Base-by-base conservation (phyloP, 2,888 invertebrate genomes). In the Troglohyphantes excavatus region DNA sequence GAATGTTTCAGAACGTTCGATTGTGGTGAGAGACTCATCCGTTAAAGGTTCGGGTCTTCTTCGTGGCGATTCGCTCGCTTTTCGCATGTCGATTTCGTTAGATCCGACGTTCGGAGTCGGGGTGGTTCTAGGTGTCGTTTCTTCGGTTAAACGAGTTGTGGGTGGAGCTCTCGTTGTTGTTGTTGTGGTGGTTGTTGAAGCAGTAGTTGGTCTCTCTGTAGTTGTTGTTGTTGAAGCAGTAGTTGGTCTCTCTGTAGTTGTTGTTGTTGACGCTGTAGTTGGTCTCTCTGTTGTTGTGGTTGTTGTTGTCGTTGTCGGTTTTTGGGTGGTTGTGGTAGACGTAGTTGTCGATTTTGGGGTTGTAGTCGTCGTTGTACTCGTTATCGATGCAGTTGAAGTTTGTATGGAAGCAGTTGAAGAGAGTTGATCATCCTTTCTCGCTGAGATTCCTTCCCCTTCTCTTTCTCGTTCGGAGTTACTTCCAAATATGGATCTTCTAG, bases 41-140 rank as follows among this genome's bases (percentile, higher is more conserved):
- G 29, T 68, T 17, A 90, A 26, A 27, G 90, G 90, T 75, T 90
- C 90, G 5, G 68, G 85, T 17, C 89, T 75, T 2, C 78, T 33
- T 33, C 90, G 27, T 5, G 84, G 65, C 1, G 53, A 21, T 33
- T 78, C 78, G 1, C 59, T 81, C 2, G 39, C 59, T 27, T 85
- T 90, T 21, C 43, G 29, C 90, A 90, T 90, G 19, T 90, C 90
- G 2, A 90, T 90, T 85, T 90, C 90, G 29, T 90, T 90, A 2
- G 84, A 63, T 5, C 65, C 84, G 3, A 79, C 72, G 59, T 72
- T 90, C 6, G 68, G 53, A 43, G 27, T 26, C 13, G 67, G 63
- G 2, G 78, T 72, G 2, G 67, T 79, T 2, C 81, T 68, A n/a
- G 72, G 61, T 0, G 90, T 88, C 1, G 79, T 87, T 33, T 81